Evolutionary conservation across 2,888 invertebrate species (phyloP), one percentile per base, ranked within the genome.

Genomic region (Metalampra italica): DNA sequence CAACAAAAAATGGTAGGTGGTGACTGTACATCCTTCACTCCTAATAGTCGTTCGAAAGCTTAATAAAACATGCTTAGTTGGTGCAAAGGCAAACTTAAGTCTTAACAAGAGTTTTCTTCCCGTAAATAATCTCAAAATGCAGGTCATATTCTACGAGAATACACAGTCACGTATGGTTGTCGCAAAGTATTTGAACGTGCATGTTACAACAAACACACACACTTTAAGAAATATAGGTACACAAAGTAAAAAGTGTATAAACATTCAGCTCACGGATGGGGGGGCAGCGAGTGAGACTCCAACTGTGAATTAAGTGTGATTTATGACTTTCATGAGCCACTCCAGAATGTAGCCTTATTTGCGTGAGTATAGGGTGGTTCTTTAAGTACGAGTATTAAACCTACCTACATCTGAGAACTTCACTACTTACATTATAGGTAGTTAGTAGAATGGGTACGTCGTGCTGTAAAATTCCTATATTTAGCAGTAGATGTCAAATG

Each of bases 251-350:
- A 37, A 15, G 22, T 45, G 29, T 61, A 78, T 79, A 75, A 72
- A 72, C 73, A 86, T 86, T 83, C 85, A 54, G 72, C 64, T 60
- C 86, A 83, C 86, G 84, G 67, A 68, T 71, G 67, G 68, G 63
- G 71, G 71, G 72, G 67, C 62, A 64, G 66, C 66, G 64, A 69
- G 69, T 71, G 64, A 69, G 75, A 71, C 72, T 69, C 64, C 60
- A 64, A 68, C 73, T 65, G 69, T 68, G 82, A 82, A 78, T 81
- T 82, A 83, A 79, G 76, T 81, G 72, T 82, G 85, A 87, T 87
- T 84, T 86, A 86, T 77, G 76, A 72, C 73, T 75, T 78, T 78
- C 75, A 77, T 74, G 80, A 79, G 80, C 67, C 71, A 66, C 68
- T 71, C 70, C 65, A 68, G 67, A 71, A 70, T 69, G 65, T 53